Evolutionary conservation across 2,113 vertebrate genomes (phyloP), one percentile per base, ranked within the genome.

Genomic region (Sebastes schlegelii): DNA sequence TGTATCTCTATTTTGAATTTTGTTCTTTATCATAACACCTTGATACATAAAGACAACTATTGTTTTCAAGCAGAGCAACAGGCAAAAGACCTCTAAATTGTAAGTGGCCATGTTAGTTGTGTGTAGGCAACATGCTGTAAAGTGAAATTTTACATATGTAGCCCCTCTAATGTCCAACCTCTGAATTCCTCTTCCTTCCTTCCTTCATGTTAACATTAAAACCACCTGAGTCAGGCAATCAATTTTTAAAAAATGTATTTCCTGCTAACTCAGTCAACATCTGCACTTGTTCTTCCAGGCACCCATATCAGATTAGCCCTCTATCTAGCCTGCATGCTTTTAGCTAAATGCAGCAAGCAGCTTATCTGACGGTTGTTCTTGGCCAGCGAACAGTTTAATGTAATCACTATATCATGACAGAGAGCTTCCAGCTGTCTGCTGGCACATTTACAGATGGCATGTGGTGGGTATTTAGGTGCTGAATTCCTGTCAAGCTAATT

Each of bases 311-410:
- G 65, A 79, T 82, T 69, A 79, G 12, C 34, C 34, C 58, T 68
- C 46, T n/a, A 57, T 65, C 26, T 48, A 23, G 34, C 26, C 40
- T 19, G 16, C 16, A 60, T 65, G 74, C 66, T 72, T 86, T 82
- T 76, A 79, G 79, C 63, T 52, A 82, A 74, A 82, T 62, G 76
- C 72, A 77, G 58, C 75, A 49, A 48, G 46, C 62, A 77, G 55
- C 63, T 80, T 74, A 74, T 65, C 75, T 80, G 63, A 70, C 8
- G 7, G 5, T 64, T 46, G 52, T 62, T 76, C 79, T 55, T 77
- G 14, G 17, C 55, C 51, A 46, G 54, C 23, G 21, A 61, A 83
- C 13, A 51, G 34, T 73, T 68, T 52, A 68, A 58, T 63, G 16
- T 43, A 58, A 77, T 80, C 63, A 80, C 66, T 6, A 26, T 23